phyloP scores from a whole-genome alignment of 2,113 vertebrate genomes.

The Pachypanchax playfairii region DNA sequence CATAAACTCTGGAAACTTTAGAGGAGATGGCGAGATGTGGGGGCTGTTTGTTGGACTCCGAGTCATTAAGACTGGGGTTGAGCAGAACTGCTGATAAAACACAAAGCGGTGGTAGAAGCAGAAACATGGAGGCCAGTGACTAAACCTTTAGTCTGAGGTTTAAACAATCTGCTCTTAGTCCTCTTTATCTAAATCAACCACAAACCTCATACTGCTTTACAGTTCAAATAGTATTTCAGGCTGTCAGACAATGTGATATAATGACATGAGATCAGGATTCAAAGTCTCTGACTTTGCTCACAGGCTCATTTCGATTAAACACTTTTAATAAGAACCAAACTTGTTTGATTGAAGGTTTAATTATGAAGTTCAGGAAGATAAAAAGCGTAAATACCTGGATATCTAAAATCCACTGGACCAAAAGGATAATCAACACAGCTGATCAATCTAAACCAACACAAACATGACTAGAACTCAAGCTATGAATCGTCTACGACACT shows the following conservation, averaged over 20 bases:
- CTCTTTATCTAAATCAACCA: slow-evolving; percentile 66
- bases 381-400: too few species aligned
- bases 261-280: slow-evolving; percentile 51
- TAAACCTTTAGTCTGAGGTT: slow-evolving; percentile 63
- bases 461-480: too few species aligned
- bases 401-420: too few species aligned
- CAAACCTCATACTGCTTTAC: slow-evolving; percentile 56
- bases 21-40: slow-evolving; percentile 12
- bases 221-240: slow-evolving; percentile 47
- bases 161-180: slow-evolving; percentile 50
- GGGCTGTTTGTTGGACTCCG: slow-evolving; percentile 45
- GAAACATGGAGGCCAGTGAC: slow-evolving; percentile 46
- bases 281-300: slow-evolving; percentile 61
- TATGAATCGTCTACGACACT: too few species aligned
- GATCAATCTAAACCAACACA: too few species aligned
- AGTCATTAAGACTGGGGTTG: slow-evolving; percentile 49
- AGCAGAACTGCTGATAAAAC: too few species aligned
- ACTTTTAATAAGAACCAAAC: slow-evolving; percentile 38
- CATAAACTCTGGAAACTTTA: slow-evolving; percentile 41
- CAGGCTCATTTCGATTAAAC: slow-evolving; percentile 51
- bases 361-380: too few species aligned
- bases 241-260: slow-evolving; percentile 34
- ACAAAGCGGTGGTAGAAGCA: slow-evolving; percentile 41
- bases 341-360: slow-evolving; percentile 46
- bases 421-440: too few species aligned